Conservation (phyloP, 1,140 invertebrate species). For the Drosophila watanabei region DNA sequence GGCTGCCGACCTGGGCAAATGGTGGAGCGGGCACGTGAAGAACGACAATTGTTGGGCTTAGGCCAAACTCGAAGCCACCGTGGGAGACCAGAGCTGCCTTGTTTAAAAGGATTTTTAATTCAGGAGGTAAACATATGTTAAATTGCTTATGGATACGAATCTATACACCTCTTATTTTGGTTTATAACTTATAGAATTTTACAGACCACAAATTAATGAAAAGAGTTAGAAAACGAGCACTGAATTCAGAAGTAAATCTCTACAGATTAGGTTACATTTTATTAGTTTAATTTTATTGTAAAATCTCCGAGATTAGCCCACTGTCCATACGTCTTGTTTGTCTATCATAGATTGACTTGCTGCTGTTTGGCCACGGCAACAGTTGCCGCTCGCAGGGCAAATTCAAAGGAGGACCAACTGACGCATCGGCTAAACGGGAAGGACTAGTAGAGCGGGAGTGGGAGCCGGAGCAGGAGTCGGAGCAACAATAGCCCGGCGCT, state of each 20-base stretch:
- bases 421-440: slow-evolving; percentile 16
- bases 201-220: neutral
- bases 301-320: neutral
- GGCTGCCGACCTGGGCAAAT: neutral
- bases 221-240: too few species aligned
- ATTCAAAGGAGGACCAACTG: slow-evolving; percentile 28
- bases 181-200: neutral
- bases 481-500: slow-evolving; percentile 54
- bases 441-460: slow-evolving; percentile 2
- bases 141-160: neutral
- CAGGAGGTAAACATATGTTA: neutral
- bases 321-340: slow-evolving; percentile 47
- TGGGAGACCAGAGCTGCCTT: neutral
- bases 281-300: neutral
- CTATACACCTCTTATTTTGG: neutral
- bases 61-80: slow-evolving; percentile 8
- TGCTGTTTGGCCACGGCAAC: slow-evolving; percentile 53
- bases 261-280: accelerated
- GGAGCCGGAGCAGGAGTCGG: slow-evolving; percentile 1
- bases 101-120: neutral
- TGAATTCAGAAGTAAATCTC: neutral
- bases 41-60: slow-evolving; percentile 36
- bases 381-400: slow-evolving; percentile 42
- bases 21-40: slow-evolving; percentile 27
- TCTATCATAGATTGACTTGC: slow-evolving; percentile 65